Evolutionary conservation across 2,888 invertebrate genomes (phyloP).

Genomic region (Aquatica leii): DNA sequence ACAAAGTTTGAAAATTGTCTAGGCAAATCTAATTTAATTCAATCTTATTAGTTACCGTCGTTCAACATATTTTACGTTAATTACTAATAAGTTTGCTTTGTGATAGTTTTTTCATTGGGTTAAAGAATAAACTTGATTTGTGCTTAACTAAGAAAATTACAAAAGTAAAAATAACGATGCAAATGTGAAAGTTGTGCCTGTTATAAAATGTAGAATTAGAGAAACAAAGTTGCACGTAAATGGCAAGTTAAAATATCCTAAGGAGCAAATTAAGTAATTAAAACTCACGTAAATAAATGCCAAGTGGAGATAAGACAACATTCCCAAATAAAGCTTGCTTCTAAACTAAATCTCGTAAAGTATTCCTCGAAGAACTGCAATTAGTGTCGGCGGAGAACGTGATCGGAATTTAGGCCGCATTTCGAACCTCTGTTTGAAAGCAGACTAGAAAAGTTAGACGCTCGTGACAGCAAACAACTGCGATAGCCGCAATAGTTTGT

Average conservation of each 20-base stretch:
- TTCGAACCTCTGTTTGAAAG: constrained; percentile 40
- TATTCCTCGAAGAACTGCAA: constrained; percentile 59
- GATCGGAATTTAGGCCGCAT: constrained; percentile 54
- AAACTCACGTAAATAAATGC: constrained; percentile 56
- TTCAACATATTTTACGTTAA: too few species aligned
- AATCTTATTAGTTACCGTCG: too few species aligned
- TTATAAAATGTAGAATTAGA: not conserved
- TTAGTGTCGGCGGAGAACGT: constrained; percentile 57
- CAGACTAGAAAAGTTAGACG: constrained; percentile 35
- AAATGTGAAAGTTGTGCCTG: too few species aligned
- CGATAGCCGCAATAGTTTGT: constrained; percentile 38
- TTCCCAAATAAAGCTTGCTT: constrained; percentile 53
- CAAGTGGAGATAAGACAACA: constrained; percentile 48
- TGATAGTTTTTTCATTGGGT: too few species aligned
- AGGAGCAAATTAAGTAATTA: constrained; percentile 53
- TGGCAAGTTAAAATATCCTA: constrained; percentile 23
- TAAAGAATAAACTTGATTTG: too few species aligned
- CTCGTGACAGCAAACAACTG: constrained; percentile 51
- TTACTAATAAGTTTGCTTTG: too few species aligned
- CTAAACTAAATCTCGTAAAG: constrained; percentile 55
- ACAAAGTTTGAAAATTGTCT: too few species aligned
- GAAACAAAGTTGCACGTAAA: constrained; percentile 4
- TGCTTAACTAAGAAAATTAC: too few species aligned
- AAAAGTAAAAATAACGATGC: too few species aligned
- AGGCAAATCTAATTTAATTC: too few species aligned